These are phyloP conservation scores for Cryptophagus acutangulus DNA, from an alignment of 2,888 invertebrate genomes.

Conservation along the genomic window DNA sequence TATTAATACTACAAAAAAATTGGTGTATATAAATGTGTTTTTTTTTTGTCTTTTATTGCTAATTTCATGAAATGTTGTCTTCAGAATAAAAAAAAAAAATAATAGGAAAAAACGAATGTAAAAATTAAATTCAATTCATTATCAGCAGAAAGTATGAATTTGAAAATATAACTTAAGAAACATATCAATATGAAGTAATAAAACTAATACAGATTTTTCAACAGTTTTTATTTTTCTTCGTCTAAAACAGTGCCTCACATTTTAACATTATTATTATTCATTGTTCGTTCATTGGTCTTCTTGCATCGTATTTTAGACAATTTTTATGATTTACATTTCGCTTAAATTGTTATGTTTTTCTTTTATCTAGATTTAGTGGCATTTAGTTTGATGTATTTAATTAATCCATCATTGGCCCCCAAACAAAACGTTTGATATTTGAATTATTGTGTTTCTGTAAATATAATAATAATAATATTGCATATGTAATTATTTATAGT, in stretches of 20 bases:
- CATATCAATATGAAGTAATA: not conserved
- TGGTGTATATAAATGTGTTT: constrained; percentile 28
- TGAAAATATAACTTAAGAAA: too few species aligned
- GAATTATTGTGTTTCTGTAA: too few species aligned
- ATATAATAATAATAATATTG: too few species aligned
- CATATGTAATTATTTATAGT: too few species aligned
- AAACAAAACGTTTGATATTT: too few species aligned
- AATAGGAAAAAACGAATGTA: not conserved
- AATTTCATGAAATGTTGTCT: constrained; percentile 11
- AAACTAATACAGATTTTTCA: not conserved
- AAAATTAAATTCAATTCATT: too few species aligned
- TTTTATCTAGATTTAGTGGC: too few species aligned
- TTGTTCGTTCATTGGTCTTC: not conserved
- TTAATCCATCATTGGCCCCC: too few species aligned
- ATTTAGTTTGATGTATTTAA: too few species aligned
- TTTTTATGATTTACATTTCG: too few species aligned
- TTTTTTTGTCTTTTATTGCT: constrained; percentile 23
- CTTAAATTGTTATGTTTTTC: too few species aligned
- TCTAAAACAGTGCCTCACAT: not conserved
- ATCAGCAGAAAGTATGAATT: too few species aligned
- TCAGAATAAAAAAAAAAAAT: not conserved
- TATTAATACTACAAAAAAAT: constrained; percentile 28
- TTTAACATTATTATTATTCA: not conserved
- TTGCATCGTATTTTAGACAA: not conserved
- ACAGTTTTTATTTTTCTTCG: not conserved